Evolutionary conservation across 2,113 vertebrate genomes (phyloP).

Genomic region (Dicentrarchus labrax): DNA sequence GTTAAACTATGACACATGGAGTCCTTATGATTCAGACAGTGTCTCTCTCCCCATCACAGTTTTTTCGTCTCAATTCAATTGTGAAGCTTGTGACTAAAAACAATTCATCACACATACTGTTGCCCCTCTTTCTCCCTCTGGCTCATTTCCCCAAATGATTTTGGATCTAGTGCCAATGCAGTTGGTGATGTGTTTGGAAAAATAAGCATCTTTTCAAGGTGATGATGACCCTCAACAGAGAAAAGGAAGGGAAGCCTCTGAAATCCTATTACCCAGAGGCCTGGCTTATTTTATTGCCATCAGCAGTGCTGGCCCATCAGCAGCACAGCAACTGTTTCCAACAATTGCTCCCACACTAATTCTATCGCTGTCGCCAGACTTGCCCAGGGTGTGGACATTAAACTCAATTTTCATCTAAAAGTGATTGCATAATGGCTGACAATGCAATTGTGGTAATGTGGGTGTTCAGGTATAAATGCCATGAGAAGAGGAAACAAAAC

Average conservation of each 20-base stretch:
- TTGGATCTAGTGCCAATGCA: constrained; percentile 56
- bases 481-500: constrained; percentile 11
- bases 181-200: constrained; percentile 68
- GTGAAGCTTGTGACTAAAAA: constrained; percentile 46
- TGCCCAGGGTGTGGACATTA: constrained; percentile 60
- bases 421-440: constrained; percentile 45
- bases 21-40: constrained; percentile 64
- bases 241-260: constrained; percentile 50
- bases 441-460: constrained; percentile 52
- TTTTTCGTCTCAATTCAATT: constrained; percentile 44
- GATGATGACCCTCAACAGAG: constrained; percentile 67
- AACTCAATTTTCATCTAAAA: constrained; percentile 67
- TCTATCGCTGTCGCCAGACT: constrained; percentile 57
- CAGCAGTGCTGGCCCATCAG: constrained; percentile 56
- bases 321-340: constrained; percentile 65
- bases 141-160: constrained; percentile 57
- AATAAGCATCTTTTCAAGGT: constrained; percentile 80
- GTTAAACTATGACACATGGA: constrained; percentile 33
- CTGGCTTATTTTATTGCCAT: constrained; percentile 68
- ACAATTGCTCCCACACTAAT: constrained; percentile 64
- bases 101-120: constrained; percentile 43
- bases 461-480: constrained; percentile 18
- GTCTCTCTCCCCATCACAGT: constrained; percentile 23
- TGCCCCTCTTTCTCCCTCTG: constrained; percentile 43
- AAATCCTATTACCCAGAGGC: constrained; percentile 75